Evolutionary conservation across 1,140 invertebrate species (phyloP).

Genomic region (Neomicropteryx cornuta): DNA sequence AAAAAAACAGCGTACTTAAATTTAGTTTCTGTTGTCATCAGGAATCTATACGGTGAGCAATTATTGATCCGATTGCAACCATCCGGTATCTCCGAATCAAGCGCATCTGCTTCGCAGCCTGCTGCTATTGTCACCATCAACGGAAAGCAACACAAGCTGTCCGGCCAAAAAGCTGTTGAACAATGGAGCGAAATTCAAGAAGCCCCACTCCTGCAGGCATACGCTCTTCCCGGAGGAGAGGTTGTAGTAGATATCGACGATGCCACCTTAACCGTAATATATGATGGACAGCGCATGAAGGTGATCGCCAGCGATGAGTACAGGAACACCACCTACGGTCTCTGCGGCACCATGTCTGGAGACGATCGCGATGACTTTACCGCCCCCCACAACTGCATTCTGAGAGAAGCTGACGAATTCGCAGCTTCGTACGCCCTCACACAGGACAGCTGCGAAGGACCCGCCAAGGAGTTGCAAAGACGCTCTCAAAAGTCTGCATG

Average conservation of each 20-base stretch:
- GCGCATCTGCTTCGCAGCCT: no score
- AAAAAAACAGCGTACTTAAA: no score
- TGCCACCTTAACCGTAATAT: conserved; percentile 35
- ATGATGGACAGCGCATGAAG: conserved; percentile 41
- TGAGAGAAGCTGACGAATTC: conserved; percentile 40
- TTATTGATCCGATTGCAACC: conserved; percentile 15
- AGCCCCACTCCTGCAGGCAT: conserved; percentile 35
- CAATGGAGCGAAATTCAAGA: conserved; percentile 8
- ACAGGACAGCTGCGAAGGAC: conserved; percentile 25
- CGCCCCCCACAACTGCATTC: conserved; percentile 41
- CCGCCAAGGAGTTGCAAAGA: conserved; percentile 23
- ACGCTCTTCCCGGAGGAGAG: conserved; percentile 33
- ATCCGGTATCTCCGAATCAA: conserved; percentile 17
- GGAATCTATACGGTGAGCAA: conserved; percentile 6
- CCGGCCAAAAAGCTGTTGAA: conserved; percentile 10
- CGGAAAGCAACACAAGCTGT: conserved; percentile 18
- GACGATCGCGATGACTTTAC: conserved; percentile 43
- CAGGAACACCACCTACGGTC: conserved; percentile 41
- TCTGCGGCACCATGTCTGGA: conserved; percentile 52
- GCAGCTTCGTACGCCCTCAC: conserved; percentile 42
- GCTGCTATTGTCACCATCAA: no score
- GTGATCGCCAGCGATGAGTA: conserved; percentile 31
- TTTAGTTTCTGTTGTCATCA: conserved; percentile 34
- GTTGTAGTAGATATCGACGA: conserved; percentile 36
- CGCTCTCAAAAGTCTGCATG: conserved; percentile 30